A percentile compares a stretch with the other conserved stretches of the same genome.
phyloP scores from a whole-genome alignment of 2,888 invertebrate species.

The Sceliomorpha sp. region DNA sequence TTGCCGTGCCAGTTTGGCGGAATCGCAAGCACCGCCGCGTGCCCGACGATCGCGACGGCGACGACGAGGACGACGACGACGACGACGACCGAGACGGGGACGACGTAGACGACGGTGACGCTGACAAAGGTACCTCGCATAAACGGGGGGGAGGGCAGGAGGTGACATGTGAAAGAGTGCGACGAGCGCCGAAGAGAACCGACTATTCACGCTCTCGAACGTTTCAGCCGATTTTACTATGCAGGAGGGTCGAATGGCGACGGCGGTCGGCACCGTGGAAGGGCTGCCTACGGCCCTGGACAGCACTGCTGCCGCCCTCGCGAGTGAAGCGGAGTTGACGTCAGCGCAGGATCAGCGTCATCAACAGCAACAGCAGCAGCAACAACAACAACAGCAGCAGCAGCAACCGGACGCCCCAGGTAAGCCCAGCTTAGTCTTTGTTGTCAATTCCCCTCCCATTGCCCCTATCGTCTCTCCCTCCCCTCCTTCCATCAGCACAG shows the following conservation, averaged over 20 bases:
- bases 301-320: slow-evolving; percentile 37
- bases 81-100: too few relatives aligned
- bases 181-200: slow-evolving; percentile 14
- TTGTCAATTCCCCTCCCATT: background rate
- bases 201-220: background rate
- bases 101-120: too few relatives aligned
- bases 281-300: slow-evolving; percentile 51
- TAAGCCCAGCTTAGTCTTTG: slow-evolving; percentile 45
- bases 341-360: slow-evolving; percentile 43
- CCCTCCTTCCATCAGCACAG: too few relatives aligned
- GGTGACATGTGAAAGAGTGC: slow-evolving; percentile 34
- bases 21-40: too few relatives aligned
- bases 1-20: slow-evolving; percentile 8
- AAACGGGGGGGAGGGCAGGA: too few relatives aligned
- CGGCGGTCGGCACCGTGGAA: slow-evolving; percentile 59
- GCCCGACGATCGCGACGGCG: too few relatives aligned
- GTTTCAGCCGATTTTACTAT: slow-evolving; percentile 57
- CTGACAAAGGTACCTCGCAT: too few relatives aligned
- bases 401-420: slow-evolving; percentile 67
- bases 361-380: slow-evolving; percentile 58
- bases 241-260: slow-evolving; percentile 76
- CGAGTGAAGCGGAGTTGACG: slow-evolving; percentile 44
- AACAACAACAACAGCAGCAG: slow-evolving; percentile 58
- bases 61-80: too few relatives aligned
- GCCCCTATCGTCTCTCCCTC: background rate